Percentiles rank a stretch among this genome's conserved stretches.
These are phyloP conservation scores for Nipponacmea schrenckii DNA, from an alignment of 2,888 invertebrate species.

Conservation along the genomic window DNA sequence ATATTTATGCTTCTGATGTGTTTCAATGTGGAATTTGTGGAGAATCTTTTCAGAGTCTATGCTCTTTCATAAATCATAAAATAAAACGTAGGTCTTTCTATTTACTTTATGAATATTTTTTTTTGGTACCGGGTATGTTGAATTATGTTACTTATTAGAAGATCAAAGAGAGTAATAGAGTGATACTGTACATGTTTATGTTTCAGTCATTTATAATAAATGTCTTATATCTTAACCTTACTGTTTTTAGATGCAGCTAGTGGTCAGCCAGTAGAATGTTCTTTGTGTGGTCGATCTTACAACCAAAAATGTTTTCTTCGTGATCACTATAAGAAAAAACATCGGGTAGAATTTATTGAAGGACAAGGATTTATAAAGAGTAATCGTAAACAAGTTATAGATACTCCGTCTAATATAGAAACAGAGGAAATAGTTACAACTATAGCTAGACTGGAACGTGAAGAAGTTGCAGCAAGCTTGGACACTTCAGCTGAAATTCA, in stretches of 20 bases:
- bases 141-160: too few relatives aligned
- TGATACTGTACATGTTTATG: too few relatives aligned
- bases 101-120: too few relatives aligned
- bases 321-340: constrained; percentile 46
- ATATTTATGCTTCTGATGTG: too few relatives aligned
- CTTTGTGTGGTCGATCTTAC: constrained; percentile 43
- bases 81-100: constrained; percentile 32
- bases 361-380: background rate
- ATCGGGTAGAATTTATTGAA: constrained; percentile 29
- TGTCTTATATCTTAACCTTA: background rate
- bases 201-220: too few relatives aligned
- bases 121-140: too few relatives aligned
- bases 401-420: constrained; percentile 13
- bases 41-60: constrained; percentile 23
- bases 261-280: constrained; percentile 37
- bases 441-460: background rate
- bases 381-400: background rate
- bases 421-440: background rate
- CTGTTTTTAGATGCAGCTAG: constrained; percentile 35
- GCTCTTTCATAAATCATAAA: constrained; percentile 42
- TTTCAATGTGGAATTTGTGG: constrained; percentile 39
- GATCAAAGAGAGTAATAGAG: too few relatives aligned
- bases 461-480: background rate
- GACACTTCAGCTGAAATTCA: background rate
- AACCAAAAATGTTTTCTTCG: constrained; percentile 37